Conservation (phyloP, 92 coral and sea anemone genomes). For the Montipora capitata region DNA sequence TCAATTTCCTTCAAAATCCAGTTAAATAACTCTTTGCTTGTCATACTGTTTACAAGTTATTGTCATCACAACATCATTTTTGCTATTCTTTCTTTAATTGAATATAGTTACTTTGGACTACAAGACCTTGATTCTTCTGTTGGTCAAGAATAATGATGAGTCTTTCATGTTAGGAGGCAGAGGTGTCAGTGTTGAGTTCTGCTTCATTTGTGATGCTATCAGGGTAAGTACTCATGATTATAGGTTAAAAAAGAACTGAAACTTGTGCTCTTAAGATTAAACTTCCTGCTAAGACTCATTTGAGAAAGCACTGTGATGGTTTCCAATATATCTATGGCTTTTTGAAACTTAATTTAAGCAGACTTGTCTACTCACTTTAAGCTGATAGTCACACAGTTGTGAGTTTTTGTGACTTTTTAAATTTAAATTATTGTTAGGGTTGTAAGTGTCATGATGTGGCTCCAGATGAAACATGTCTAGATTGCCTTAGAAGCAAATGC, state of each 20-base stretch:
- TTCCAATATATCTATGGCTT: too few species aligned
- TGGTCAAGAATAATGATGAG: conserved; percentile 48
- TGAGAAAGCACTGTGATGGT: too few species aligned
- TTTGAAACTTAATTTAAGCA: too few species aligned
- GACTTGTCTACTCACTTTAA: too few species aligned
- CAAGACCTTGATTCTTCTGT: conserved; percentile 59
- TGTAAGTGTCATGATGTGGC: conserved; percentile 57
- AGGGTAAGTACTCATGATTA: conserved; percentile 41
- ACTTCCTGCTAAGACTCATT: not conserved
- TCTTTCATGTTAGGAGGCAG: conserved; percentile 51
- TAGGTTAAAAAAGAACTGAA: not conserved
- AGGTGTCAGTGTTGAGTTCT: conserved; percentile 53
- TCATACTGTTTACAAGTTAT: too few species aligned
- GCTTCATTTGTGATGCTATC: conserved; percentile 63
- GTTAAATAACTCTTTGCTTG: too few species aligned
- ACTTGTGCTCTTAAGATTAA: conserved; percentile 2
- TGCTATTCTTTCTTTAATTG: not conserved
- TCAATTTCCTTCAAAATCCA: not conserved
- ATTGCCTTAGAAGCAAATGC: too few species aligned
- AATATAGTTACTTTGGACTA: conserved; percentile 59
- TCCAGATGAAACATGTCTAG: too few species aligned
- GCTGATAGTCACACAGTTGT: too few species aligned
- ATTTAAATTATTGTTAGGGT: not conserved
- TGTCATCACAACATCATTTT: not conserved
- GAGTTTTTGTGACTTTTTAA: too few species aligned